Percentiles rank a stretch among this genome's conserved stretches.
Evolutionary conservation across 2,113 vertebrate species (phyloP).

Genomic region (Tretioscincus oriximinensis): DNA sequence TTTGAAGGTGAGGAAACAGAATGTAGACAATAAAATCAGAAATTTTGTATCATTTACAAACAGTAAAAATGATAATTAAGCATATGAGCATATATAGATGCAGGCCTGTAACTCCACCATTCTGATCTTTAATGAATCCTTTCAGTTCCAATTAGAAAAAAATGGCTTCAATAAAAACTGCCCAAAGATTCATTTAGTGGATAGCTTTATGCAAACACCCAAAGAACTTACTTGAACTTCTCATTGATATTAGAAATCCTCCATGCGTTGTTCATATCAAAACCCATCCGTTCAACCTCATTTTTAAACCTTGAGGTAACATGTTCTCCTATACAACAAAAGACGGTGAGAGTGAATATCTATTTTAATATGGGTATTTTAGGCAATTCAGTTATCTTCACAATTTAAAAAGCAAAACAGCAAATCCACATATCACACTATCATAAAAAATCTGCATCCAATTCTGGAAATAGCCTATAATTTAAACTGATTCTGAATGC

Average conservation of each 20-base stretch:
- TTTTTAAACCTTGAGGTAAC: conserved; percentile 95
- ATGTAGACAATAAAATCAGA: not conserved
- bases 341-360: conserved; percentile 22
- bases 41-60: too few relatives aligned
- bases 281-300: conserved; percentile 96
- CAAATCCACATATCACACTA: not conserved
- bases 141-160: not conserved
- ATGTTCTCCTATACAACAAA: conserved; percentile 83
- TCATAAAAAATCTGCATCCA: not conserved
- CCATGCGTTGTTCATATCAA: conserved; percentile 98
- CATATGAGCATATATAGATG: not conserved
- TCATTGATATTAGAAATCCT: conserved; percentile 97
- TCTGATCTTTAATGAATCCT: not conserved
- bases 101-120: not conserved
- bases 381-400: not conserved
- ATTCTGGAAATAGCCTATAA: not conserved
- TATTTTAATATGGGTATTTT: not conserved
- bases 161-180: not conserved
- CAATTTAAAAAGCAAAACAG: not conserved
- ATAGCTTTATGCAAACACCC: conserved; percentile 14
- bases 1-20: not conserved
- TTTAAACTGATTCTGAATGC: not conserved
- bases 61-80: not conserved
- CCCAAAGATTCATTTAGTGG: not conserved
- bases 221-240: conserved; percentile 87